Base-by-base conservation (phyloP, 2,888 invertebrate species). In the Psylliodes chrysocephalus region DNA sequence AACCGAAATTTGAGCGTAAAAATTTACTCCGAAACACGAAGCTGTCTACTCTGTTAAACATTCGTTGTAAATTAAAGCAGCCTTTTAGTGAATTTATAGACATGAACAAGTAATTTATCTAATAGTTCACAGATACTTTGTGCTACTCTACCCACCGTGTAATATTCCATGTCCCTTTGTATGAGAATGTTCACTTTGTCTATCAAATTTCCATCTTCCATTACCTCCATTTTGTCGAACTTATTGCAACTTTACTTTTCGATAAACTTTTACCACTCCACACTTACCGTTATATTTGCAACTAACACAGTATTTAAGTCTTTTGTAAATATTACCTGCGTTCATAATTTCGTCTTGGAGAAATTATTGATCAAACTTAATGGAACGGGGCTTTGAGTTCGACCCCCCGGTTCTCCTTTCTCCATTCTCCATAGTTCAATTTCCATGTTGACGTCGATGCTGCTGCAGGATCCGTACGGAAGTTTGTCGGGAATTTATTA, bases 151-250 rank as follows among this genome's bases (percentile, higher is more conserved):
- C 75, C 77, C 81, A 91, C 92, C 87, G 91, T 90, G 84, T 94
- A 94, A 83, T 93, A 93, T 77, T 92, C 91, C 82, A 92, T 86
- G 82, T 94, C 93, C 62, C 93, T 84, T 82, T 93, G 92, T 63
- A 94, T 85, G 52, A 94, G 84, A 74, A 94, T 92, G 69, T 91
- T 89, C 70, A 94, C 92, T 71, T 93, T 87, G 81, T 94, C 93
- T 89, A 93, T 92, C 82, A 94, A 88, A 86, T 93, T 93, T 14
- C 93, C 93, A 87, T 94, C 93, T 87, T 94, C 93, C 85, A 94
- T 93, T 42, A 94, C 91, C 83, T 93, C 93, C 93, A 93, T 93
- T 8, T 60, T 51, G 6, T 33, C 10, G n/a, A 33, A 6, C 10
- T 33, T 33, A 33, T 10, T 10, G 33, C 2, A 6, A 33, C 33